Evolutionary conservation across 2,113 vertebrate genomes (phyloP).

Genomic region (Pachycephala philippinensis): DNA sequence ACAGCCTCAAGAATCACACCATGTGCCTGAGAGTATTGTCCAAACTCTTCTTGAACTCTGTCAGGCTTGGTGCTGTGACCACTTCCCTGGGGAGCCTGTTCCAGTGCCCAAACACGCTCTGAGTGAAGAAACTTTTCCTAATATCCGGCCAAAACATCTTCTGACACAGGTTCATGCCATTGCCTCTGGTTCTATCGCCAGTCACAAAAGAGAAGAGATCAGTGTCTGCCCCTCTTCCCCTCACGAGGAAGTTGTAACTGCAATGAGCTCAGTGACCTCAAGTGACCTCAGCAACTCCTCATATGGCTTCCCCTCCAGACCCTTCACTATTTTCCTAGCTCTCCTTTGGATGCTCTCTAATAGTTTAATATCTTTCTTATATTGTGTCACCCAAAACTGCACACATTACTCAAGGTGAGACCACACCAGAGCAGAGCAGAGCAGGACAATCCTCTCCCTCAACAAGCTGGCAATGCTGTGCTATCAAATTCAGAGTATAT

Average conservation of each 20-base stretch:
- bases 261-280: not conserved
- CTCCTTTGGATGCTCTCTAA: not conserved
- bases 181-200: not conserved
- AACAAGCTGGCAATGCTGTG: not conserved
- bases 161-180: not conserved
- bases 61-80: not conserved
- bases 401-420: not conserved
- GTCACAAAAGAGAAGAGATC: not conserved
- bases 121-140: not conserved
- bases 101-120: not conserved
- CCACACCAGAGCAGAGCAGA: not conserved
- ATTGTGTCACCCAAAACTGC: not conserved
- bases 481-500: not conserved
- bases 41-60: not conserved
- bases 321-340: not conserved
- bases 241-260: rapidly evolving
- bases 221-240: not conserved
- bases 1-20: not conserved
- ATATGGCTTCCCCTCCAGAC: not conserved
- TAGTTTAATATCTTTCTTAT: not conserved
- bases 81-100: not conserved
- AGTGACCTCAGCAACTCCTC: not conserved
- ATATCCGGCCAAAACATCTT: not conserved
- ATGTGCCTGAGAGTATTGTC: not conserved
- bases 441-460: not conserved